phyloP scores from a whole-genome alignment of 2,888 invertebrate species.

The Lycia hirtaria region DNA sequence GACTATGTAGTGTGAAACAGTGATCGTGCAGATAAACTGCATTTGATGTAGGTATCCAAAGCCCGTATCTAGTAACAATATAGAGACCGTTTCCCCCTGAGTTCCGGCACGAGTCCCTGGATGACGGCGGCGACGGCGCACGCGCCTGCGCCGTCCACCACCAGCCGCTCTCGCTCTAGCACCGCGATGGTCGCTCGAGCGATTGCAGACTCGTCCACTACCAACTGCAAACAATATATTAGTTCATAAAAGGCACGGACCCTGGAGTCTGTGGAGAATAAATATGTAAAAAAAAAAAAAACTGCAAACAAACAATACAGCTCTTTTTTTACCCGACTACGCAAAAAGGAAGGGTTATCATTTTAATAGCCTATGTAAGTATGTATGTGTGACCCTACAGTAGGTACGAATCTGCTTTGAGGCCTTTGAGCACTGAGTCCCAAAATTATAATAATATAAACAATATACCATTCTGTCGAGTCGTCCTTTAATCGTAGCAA shows the following conservation, averaged over 20 bases:
- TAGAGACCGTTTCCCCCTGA: conserved; percentile 89
- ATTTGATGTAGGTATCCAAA: neutral
- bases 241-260: too few species aligned
- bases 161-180: conserved; percentile 90
- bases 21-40: too few species aligned
- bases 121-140: conserved; percentile 91
- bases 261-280: too few species aligned
- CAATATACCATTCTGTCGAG: conserved; percentile 88
- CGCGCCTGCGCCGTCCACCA: conserved; percentile 93
- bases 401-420: too few species aligned
- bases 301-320: neutral
- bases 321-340: too few species aligned
- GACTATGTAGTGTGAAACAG: neutral
- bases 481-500: conserved; percentile 87
- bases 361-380: too few species aligned
- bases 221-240: conserved; percentile 64
- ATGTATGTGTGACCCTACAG: too few species aligned
- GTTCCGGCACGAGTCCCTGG: conserved; percentile 89
- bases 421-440: too few species aligned
- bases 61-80: neutral
- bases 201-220: conserved; percentile 89
- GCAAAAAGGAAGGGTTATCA: too few species aligned
- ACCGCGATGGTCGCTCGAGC: conserved; percentile 88
- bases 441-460: neutral
- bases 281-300: too few species aligned